Evolutionary conservation across 2,888 invertebrate species (phyloP).

Genomic region (Netelia virgata): DNA sequence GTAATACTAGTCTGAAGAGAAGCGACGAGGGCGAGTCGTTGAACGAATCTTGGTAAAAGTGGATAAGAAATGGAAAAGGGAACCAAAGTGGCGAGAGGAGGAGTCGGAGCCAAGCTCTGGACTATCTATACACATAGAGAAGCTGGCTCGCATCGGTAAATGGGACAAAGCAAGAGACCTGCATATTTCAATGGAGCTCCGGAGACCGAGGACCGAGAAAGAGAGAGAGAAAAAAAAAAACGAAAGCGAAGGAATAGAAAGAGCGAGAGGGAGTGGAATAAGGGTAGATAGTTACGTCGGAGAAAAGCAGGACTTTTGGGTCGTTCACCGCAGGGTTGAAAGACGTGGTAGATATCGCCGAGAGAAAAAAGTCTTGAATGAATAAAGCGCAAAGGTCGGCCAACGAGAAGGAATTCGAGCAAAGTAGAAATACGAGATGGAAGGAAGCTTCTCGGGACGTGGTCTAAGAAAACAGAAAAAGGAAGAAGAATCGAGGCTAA

Average conservation of each 20-base stretch:
- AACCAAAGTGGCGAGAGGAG: slow-evolving; percentile 35
- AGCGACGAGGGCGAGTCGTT: slow-evolving; percentile 26
- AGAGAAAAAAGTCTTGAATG: slow-evolving; percentile 50
- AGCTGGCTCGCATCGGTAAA: slow-evolving; percentile 41
- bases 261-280: slow-evolving; percentile 33
- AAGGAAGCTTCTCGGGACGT: slow-evolving; percentile 34
- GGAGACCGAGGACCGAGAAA: not conserved
- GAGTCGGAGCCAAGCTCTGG: slow-evolving; percentile 50
- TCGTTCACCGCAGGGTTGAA: slow-evolving; percentile 40
- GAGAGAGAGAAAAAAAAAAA: slow-evolving; percentile 26
- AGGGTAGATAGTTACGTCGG: slow-evolving; percentile 21
- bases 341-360: slow-evolving; percentile 52
- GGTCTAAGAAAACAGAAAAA: slow-evolving; percentile 27
- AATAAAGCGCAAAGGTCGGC: slow-evolving; percentile 38
- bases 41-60: slow-evolving; percentile 13
- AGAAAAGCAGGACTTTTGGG: slow-evolving; percentile 29
- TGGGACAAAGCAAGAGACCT: slow-evolving; percentile 36
- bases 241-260: slow-evolving; percentile 19
- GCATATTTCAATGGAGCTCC: slow-evolving; percentile 46
- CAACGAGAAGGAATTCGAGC: slow-evolving; percentile 28
- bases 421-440: slow-evolving; percentile 6
- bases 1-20: slow-evolving; percentile 35
- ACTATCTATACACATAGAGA: slow-evolving; percentile 19
- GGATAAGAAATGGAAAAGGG: slow-evolving; percentile 30
- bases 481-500: not conserved